phyloP scores from a whole-genome alignment of 2,888 invertebrate genomes.

The Mystacides longicornis region DNA sequence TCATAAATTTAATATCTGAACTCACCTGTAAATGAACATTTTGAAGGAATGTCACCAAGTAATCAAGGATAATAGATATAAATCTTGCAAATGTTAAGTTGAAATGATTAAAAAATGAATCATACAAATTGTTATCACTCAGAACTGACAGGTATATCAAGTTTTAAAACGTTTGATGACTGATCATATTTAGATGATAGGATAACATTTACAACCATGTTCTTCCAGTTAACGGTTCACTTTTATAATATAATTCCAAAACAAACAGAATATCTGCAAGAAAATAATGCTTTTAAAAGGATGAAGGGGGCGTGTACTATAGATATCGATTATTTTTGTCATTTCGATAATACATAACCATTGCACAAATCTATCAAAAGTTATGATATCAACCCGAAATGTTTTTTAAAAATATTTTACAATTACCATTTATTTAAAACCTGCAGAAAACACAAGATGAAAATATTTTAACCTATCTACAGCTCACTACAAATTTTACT shows the following conservation, averaged over 20 bases:
- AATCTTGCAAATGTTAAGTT: background rate
- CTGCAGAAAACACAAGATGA: background rate
- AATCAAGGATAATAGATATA: background rate
- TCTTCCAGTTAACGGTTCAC: too few relatives aligned
- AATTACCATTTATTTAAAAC: background rate
- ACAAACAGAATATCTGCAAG: too few relatives aligned
- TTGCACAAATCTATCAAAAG: background rate
- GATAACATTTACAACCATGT: too few relatives aligned
- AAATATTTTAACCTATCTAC: background rate
- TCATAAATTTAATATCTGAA: too few relatives aligned
- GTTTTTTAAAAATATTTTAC: background rate
- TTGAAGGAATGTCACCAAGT: background rate
- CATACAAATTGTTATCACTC: background rate
- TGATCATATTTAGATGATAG: too few relatives aligned
- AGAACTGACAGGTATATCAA: background rate
- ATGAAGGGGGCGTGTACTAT: constrained; percentile 17
- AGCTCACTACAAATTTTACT: background rate
- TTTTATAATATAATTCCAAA: constrained; percentile 3
- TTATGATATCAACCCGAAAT: background rate
- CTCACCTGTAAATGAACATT: background rate
- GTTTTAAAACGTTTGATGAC: too few relatives aligned
- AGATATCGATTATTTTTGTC: constrained; percentile 11
- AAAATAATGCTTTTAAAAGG: too few relatives aligned
- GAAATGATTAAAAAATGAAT: background rate
- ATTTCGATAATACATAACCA: background rate